Base-by-base conservation (phyloP, 1,140 invertebrate species). In the Pachyrhynchus sulphureomaculatus region DNA sequence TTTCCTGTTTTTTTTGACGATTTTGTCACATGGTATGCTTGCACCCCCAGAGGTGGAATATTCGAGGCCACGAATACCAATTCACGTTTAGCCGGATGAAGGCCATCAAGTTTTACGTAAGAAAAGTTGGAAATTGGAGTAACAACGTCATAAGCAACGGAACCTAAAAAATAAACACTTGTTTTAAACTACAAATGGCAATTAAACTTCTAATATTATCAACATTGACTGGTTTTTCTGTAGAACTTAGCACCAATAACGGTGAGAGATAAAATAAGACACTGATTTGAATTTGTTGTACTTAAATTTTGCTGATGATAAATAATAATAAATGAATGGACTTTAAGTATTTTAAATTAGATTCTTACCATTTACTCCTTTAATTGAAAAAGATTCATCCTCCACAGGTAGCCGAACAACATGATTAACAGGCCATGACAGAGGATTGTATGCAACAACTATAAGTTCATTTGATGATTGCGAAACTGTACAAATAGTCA, bases 371-470 rank as follows among this genome's bases (percentile, higher is more conserved):
- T 69, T 37, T 24, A 60, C 53, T 53, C 60, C 67, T 32, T 76
- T 77, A 9, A 93, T 83, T 2, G 71, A 74, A 70, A 73, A 94
- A 9, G 77, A 75, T 13, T 47, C 58, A 75, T 72, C 33, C 76
- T 79, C 5, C 73, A 90, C 87, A 0, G 93, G 93, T 9, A 96
- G 18, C 8, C 88, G 80, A 8, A 93, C 77, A 65, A 84, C 86
- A 41, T 82, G 77, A 10, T 81, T 79, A 0, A 88, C 79, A 26
- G 79, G 72, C 29, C 84, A 81, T 33, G 86, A 86, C 4, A 90
- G 67, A 0, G 93, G 90, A 77, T 97, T 98, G 72, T 92, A 91
- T 2, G 92, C 64, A 0, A 86, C 83, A 0, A 91, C 78, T 4
- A 86, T 70, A 68, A 90, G 86, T 54, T 83, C 73, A 55, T 82